Evolutionary conservation across 1,140 invertebrate species (phyloP).

Genomic region (Drosophila neocordata): DNA sequence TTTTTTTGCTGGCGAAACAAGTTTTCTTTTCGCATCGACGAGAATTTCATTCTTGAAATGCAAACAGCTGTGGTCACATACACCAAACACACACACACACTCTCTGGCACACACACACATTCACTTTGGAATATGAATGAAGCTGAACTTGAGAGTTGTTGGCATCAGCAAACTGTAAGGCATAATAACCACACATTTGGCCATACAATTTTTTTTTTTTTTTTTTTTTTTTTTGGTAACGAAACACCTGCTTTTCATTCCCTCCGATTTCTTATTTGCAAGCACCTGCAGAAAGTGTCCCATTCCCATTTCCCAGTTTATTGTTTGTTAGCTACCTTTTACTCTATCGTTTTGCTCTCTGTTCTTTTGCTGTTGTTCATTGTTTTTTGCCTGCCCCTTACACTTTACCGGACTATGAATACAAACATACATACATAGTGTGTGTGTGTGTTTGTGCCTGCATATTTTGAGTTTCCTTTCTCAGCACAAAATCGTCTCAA

Average conservation of each 20-base stretch:
- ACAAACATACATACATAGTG: neutral
- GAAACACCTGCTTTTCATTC: conserved; percentile 64
- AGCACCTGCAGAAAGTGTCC: conserved; percentile 60
- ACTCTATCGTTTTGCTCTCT: conserved; percentile 38
- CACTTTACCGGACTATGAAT: conserved; percentile 54
- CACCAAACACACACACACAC: conserved; percentile 37
- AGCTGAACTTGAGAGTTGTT: conserved; percentile 45
- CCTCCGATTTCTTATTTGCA: neutral
- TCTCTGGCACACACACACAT: conserved; percentile 40
- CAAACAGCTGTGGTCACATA: conserved; percentile 67
- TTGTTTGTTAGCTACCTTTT: neutral
- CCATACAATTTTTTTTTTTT: conserved; percentile 58
- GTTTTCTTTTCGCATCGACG: conserved; percentile 59
- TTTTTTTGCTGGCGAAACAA: conserved; percentile 59
- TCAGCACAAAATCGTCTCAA: conserved; percentile 35
- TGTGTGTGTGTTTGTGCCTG: conserved; percentile 14
- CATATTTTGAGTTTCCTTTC: conserved; percentile 5
- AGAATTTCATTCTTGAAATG: conserved; percentile 78
- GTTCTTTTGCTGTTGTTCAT: conserved; percentile 40
- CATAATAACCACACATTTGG: conserved; percentile 53
- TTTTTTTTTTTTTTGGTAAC: conserved; percentile 35
- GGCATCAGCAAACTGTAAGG: conserved; percentile 30
- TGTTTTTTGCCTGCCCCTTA: conserved; percentile 69
- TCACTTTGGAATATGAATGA: conserved; percentile 65
- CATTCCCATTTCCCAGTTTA: neutral